A percentile compares a stretch with the other conserved stretches of the same genome.
These are phyloP conservation scores for Datnioides undecimradiatus DNA, from an alignment of 2,113 vertebrate species.

Conservation along the genomic window DNA sequence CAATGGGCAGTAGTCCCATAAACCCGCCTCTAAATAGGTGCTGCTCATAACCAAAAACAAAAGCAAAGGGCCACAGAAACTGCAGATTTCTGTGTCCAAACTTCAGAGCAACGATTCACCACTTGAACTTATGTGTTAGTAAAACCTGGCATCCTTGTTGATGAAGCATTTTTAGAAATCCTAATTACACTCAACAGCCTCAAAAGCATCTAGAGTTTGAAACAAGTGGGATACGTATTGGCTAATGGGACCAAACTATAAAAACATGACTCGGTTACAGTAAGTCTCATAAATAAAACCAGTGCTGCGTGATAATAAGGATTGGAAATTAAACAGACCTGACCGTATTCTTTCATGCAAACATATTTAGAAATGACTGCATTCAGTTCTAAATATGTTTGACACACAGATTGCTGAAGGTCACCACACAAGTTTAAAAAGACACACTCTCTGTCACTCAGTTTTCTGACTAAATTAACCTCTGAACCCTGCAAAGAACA, in stretches of 20 bases:
- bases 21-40: constrained; percentile 78
- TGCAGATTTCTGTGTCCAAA: constrained; percentile 72
- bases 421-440: neutral
- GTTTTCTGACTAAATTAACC: constrained; percentile 25
- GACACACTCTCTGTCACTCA: neutral
- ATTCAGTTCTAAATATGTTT: too few relatives aligned
- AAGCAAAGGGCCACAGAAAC: constrained; percentile 77
- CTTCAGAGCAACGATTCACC: constrained; percentile 71
- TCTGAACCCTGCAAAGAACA: neutral
- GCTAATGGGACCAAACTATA: constrained; percentile 23
- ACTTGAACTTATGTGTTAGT: constrained; percentile 62
- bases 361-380: constrained; percentile 1
- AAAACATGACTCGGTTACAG: constrained; percentile 10
- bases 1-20: constrained; percentile 80
- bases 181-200: constrained; percentile 53
- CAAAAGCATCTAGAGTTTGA: constrained; percentile 46
- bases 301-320: neutral
- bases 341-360: neutral
- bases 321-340: neutral
- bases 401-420: neutral
- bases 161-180: constrained; percentile 62
- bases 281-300: constrained; percentile 21
- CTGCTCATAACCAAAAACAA: constrained; percentile 81
- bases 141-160: constrained; percentile 45
- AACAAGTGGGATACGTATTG: constrained; percentile 37